Evolutionary conservation across 2,888 invertebrate species (phyloP).

Genomic region (Amphipyra berbera): DNA sequence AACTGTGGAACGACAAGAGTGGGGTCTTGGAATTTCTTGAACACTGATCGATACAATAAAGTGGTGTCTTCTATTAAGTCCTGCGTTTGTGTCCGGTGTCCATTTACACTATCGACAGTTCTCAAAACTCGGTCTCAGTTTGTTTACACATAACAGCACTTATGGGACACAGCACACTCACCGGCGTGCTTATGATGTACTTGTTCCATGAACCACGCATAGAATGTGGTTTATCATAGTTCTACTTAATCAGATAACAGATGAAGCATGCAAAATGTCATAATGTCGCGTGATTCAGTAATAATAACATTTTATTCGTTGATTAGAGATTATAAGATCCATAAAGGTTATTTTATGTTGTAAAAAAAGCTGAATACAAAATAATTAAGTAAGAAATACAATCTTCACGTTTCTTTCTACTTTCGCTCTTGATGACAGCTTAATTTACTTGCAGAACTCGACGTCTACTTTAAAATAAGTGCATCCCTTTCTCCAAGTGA

Average conservation of each 20-base stretch:
- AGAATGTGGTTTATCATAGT: constrained; percentile 28
- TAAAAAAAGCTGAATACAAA: not conserved
- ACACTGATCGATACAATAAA: constrained; percentile 20
- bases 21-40: no score
- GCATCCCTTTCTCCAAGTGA: constrained; percentile 51
- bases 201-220: constrained; percentile 38
- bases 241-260: constrained; percentile 35
- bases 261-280: constrained; percentile 23
- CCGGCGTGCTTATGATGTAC: constrained; percentile 35
- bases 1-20: no score
- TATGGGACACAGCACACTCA: constrained; percentile 49
- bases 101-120: constrained; percentile 64
- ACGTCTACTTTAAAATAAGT: constrained; percentile 25
- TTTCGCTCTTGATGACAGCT: constrained; percentile 6
- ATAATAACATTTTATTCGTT: not conserved
- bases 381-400: not conserved
- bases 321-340: not conserved
- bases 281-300: constrained; percentile 3
- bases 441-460: constrained; percentile 29
- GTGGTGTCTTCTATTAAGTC: constrained; percentile 27
- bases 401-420: not conserved
- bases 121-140: constrained; percentile 62
- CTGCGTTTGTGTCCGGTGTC: constrained; percentile 51
- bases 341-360: not conserved
- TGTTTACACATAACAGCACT: constrained; percentile 67